Percentiles rank a stretch among this genome's conserved stretches.
Evolutionary conservation across 2,888 invertebrate genomes (phyloP).

Genomic region (Crioceris asparagi): DNA sequence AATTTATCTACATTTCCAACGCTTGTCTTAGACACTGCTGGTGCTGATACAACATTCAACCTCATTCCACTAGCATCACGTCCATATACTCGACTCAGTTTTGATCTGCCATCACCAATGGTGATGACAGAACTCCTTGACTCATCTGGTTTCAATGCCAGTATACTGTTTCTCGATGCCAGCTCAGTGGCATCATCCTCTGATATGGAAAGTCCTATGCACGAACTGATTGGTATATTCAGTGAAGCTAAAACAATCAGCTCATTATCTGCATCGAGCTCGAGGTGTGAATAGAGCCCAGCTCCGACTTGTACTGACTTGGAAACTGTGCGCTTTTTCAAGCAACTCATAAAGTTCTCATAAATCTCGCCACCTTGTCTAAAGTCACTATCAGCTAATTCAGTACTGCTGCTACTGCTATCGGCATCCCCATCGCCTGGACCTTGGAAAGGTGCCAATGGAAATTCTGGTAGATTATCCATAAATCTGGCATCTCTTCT

Average conservation of each 20-base stretch:
- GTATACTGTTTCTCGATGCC: constrained; percentile 1
- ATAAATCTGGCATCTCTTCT: constrained; percentile 10
- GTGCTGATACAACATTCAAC: too few species aligned
- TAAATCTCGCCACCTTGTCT: constrained; percentile 15
- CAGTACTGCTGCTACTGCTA: constrained; percentile 6
- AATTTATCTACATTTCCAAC: too few species aligned
- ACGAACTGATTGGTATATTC: constrained; percentile 15
- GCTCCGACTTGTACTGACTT: constrained; percentile 7
- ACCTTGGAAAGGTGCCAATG: constrained; percentile 13
- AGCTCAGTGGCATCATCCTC: constrained; percentile 1
- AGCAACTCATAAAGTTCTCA: constrained; percentile 14
- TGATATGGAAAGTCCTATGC: constrained; percentile 16
- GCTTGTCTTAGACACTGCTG: too few species aligned
- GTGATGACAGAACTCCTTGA: not conserved
- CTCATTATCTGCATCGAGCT: constrained; percentile 16
- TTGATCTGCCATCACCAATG: not conserved
- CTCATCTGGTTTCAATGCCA: constrained; percentile 6
- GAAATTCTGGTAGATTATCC: constrained; percentile 11
- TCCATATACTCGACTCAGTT: too few species aligned
- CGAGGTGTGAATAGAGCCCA: constrained; percentile 10
- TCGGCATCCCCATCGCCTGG: constrained; percentile 11
- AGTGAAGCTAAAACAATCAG: constrained; percentile 16
- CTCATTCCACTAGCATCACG: too few species aligned
- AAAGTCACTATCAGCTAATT: constrained; percentile 12
- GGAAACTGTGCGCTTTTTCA: constrained; percentile 8